Evolutionary conservation across 2,888 invertebrate genomes (phyloP), one percentile per base, ranked within the genome.

Genomic region (Ametastegia equiseti): DNA sequence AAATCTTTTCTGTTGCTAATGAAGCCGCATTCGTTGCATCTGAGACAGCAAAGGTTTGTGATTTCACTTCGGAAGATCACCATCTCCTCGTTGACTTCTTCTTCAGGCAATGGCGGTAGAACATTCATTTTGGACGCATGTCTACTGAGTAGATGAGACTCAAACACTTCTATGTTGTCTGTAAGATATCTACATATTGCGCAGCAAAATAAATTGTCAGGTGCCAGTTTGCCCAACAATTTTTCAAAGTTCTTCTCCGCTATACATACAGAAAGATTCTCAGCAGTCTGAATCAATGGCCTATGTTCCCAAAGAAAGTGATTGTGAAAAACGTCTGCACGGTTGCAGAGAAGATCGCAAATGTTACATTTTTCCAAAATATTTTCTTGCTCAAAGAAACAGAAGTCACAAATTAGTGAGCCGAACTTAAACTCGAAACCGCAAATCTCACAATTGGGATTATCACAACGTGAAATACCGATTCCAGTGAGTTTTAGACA

Each of bases 311-410:
- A 71, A 4, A 30, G 3, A 30, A 71, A 71, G n/a, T 71, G 71
- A 47, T 71, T 71, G 45, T 47, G 30, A 47, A 71, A 71, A 47
- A 71, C 71, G 27, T 71, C 71, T 9, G n/a, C 71, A 0, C 71
- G 71, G 27, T 71, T 71, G 71, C 71, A 71, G 30, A 71, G 5
- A 23, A 71, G 9, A 30, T 47, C 23, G 30, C 71, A 71, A 71
- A 71, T 30, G 5, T 71, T 47, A 27, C 71, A 71, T 45, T 71
- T 71, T 71, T 15, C 27, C 15, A 71, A 27, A 4, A 13, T 47
- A 47, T 15, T 47, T 47, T 71, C 9, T 6, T 47, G 6, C 9
- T 71, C 45, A 5, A 47, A 30, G 30, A 13, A 47, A 47, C 71
- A 71, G 11, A 36, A 15, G 5, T 45, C 15, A 9, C 71, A 71